Conservation (phyloP, 2,888 invertebrate genomes). For the Dynastes grantii region DNA sequence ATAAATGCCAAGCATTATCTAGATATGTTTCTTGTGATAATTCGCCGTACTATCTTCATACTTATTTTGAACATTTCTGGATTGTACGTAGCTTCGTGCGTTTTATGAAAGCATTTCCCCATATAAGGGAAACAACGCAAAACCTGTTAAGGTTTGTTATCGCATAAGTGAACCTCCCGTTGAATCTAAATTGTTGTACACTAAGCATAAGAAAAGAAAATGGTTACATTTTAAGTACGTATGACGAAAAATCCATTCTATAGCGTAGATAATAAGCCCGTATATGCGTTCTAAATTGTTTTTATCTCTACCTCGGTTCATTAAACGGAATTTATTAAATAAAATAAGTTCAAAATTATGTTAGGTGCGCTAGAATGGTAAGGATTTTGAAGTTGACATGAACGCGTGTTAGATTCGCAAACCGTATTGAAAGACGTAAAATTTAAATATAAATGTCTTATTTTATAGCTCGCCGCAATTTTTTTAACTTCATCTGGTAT, state of each 20-base stretch:
- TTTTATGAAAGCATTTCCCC: conserved; percentile 15
- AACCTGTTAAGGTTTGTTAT: conserved; percentile 15
- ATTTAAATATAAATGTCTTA: conserved; percentile 42
- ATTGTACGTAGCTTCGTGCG: neutral
- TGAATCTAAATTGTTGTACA: conserved; percentile 14
- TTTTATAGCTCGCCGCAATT: conserved; percentile 9
- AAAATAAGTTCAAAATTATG: neutral
- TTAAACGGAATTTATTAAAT: conserved; percentile 30
- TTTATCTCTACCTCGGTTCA: conserved; percentile 7
- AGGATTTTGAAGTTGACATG: neutral
- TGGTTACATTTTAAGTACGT: neutral
- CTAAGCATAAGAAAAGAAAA: conserved; percentile 1
- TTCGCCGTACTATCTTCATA: neutral
- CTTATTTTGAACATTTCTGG: neutral
- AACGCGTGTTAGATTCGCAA: neutral
- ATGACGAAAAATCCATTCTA: conserved; percentile 2
- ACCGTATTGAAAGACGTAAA: conserved; percentile 4
- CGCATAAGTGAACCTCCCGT: conserved; percentile 7
- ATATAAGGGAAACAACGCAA: conserved; percentile 8
- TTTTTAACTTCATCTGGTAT: conserved; percentile 21
- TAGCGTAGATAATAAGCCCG: neutral
- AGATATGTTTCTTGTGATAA: conserved; percentile 1
- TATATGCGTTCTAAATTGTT: neutral
- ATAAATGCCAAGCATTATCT: neutral
- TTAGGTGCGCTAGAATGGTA: neutral